phyloP scores from a whole-genome alignment of 2,888 invertebrate species.

The Idaea straminata region DNA sequence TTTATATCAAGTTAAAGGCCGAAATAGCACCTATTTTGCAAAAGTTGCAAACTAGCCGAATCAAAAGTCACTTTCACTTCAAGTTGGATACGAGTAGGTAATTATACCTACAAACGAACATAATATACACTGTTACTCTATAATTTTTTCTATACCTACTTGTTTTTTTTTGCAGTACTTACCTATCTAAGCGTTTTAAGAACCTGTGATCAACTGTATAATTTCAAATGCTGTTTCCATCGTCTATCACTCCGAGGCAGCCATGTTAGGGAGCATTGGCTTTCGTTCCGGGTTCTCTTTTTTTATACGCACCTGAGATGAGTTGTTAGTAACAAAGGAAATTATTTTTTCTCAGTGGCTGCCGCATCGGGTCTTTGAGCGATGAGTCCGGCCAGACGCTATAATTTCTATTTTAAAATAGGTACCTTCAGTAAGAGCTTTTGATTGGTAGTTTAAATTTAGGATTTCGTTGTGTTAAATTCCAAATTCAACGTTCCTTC shows the following conservation, averaged over 20 bases:
- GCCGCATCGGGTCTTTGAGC: constrained; percentile 62
- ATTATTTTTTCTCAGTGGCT: constrained; percentile 64
- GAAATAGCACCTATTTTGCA: background rate
- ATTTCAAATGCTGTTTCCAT: background rate
- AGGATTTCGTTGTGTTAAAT: background rate
- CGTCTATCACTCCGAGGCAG: background rate
- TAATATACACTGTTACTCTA: background rate
- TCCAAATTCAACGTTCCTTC: background rate
- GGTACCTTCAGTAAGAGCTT: background rate
- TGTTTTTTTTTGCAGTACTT: background rate
- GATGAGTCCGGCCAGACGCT: background rate
- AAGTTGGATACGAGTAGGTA: background rate
- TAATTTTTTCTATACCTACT: background rate
- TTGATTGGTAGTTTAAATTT: background rate
- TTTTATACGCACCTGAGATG: constrained; percentile 71
- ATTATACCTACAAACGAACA: background rate
- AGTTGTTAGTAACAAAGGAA: constrained; percentile 74
- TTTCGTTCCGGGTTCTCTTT: constrained; percentile 51
- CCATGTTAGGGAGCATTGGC: constrained; percentile 37
- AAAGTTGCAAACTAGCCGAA: background rate
- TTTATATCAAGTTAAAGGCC: background rate
- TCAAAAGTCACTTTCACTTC: background rate
- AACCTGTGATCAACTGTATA: background rate
- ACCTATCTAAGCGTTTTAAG: no score
- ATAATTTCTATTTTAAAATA: background rate